phyloP scores from a whole-genome alignment of 2,797 vertebrate genomes.

The Galaxias olidus region DNA sequence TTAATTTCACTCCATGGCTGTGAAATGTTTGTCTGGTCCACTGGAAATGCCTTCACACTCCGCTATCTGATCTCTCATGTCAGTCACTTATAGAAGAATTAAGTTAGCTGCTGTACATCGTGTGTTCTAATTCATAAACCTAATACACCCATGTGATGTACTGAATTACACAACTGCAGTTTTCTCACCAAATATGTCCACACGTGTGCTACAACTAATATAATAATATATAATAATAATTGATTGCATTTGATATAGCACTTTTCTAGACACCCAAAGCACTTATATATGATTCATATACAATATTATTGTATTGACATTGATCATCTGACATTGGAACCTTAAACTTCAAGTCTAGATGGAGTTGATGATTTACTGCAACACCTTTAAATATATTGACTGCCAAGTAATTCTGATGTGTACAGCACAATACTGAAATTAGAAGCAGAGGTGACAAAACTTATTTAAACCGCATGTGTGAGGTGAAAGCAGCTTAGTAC shows the following conservation, averaged over 20 bases:
- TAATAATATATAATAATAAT: too few relatives aligned
- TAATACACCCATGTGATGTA: neutral
- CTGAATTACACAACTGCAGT: too few relatives aligned
- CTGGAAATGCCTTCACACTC: conserved; percentile 23
- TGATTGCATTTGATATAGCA: too few relatives aligned
- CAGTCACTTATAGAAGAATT: conserved; percentile 13
- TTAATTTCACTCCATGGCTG: conserved; percentile 59
- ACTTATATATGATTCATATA: too few relatives aligned
- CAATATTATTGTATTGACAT: too few relatives aligned
- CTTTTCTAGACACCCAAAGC: too few relatives aligned
- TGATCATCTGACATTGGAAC: too few relatives aligned
- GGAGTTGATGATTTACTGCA: conserved; percentile 15
- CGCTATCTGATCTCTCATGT: conserved; percentile 28
- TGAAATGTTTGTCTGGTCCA: conserved; percentile 43
- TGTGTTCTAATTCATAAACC: neutral
- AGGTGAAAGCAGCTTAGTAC: conserved; percentile 9
- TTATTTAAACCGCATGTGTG: too few relatives aligned
- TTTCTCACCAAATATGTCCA: too few relatives aligned
- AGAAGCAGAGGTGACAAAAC: neutral
- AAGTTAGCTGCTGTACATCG: neutral
- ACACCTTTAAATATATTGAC: conserved; percentile 1
- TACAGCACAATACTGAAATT: neutral
- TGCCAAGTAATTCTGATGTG: neutral
- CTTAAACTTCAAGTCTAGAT: too few relatives aligned
- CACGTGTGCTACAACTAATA: too few relatives aligned